Evolutionary conservation across 2,888 invertebrate genomes (phyloP).

Genomic region (Andrena hattorfiana): DNA sequence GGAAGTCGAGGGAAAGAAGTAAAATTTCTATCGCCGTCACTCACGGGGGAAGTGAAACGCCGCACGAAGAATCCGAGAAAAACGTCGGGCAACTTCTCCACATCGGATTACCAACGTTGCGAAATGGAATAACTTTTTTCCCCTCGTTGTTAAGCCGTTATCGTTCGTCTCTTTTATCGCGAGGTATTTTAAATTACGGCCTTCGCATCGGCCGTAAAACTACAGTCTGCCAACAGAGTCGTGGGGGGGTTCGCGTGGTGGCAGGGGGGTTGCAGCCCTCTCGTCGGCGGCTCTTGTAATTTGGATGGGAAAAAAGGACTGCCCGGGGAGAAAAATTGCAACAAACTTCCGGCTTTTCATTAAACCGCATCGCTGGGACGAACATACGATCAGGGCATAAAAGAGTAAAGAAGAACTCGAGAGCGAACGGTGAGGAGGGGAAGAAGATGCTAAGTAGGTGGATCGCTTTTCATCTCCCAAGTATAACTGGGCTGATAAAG

Average conservation of each 20-base stretch:
- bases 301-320: slow-evolving; percentile 35
- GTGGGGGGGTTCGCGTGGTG: not conserved
- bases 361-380: slow-evolving; percentile 40
- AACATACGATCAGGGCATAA: slow-evolving; percentile 13
- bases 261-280: not conserved
- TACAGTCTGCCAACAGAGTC: slow-evolving; percentile 44
- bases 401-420: not conserved
- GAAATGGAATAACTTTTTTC: slow-evolving; percentile 53
- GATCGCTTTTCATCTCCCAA: not conserved
- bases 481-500: not conserved
- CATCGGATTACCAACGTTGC: slow-evolving; percentile 55
- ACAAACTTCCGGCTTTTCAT: slow-evolving; percentile 52
- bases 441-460: not conserved
- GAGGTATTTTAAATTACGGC: slow-evolving; percentile 62
- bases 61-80: slow-evolving; percentile 20
- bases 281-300: slow-evolving; percentile 41
- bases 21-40: slow-evolving; percentile 17
- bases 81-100: slow-evolving; percentile 41
- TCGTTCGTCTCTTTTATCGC: slow-evolving; percentile 62
- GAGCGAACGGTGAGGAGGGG: not conserved
- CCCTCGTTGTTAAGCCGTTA: slow-evolving; percentile 55
- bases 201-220: slow-evolving; percentile 61
- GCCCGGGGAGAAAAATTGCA: slow-evolving; percentile 26
- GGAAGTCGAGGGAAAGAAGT: not conserved
- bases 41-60: slow-evolving; percentile 13